Conservation (phyloP, 2,797 vertebrate genomes). For the Tenualosa ilisha region DNA sequence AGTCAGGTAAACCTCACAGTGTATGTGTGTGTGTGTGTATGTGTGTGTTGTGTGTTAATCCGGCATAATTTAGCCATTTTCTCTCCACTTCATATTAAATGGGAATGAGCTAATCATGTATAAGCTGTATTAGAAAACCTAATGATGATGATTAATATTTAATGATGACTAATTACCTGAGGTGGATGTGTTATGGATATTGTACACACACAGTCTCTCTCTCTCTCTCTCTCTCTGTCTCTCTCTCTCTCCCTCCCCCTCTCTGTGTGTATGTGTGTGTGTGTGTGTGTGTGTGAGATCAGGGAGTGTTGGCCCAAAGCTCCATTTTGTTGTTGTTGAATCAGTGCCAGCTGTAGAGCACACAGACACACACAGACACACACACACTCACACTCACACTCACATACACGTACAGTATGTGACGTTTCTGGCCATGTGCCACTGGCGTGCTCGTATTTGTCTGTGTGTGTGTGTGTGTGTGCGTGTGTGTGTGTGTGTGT, state of each 20-base stretch:
- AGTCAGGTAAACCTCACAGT: too few species aligned
- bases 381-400: too few species aligned
- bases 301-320: neutral
- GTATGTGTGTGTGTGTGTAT: too few species aligned
- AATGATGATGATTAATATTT: neutral
- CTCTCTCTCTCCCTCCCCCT: too few species aligned
- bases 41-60: neutral
- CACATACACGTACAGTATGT: too few species aligned
- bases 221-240: too few species aligned
- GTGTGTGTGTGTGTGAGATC: neutral
- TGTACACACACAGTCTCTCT: too few species aligned
- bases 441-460: too few species aligned
- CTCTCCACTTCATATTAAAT: neutral
- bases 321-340: neutral
- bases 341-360: too few species aligned
- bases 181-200: neutral
- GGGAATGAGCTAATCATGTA: neutral
- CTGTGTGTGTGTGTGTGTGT: neutral
- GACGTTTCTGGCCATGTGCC: too few species aligned
- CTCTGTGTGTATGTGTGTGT: neutral
- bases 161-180: neutral
- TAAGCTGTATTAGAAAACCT: neutral
- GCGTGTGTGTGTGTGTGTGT: neutral
- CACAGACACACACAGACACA: too few species aligned
- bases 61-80: too few species aligned